Conservation (phyloP, 2,888 invertebrate genomes). For the Sepiola atlantica region DNA sequence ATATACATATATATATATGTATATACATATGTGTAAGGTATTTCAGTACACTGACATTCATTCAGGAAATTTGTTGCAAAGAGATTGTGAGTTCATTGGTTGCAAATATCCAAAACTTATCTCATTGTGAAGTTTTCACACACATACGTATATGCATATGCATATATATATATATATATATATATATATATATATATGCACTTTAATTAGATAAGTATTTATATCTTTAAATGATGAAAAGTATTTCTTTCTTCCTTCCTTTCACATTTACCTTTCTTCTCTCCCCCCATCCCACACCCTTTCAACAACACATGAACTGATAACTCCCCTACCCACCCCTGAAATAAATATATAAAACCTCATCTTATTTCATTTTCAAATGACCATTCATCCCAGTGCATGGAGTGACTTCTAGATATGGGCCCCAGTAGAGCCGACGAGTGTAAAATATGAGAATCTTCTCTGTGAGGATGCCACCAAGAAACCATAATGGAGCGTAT, state of each 20-base stretch:
- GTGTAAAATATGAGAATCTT: slow-evolving; percentile 64
- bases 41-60: too few species aligned
- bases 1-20: too few species aligned
- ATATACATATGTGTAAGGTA: background rate
- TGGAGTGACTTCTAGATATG: slow-evolving; percentile 48
- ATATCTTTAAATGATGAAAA: background rate
- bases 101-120: background rate
- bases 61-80: too few species aligned
- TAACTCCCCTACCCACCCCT: background rate
- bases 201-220: background rate
- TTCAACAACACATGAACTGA: background rate
- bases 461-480: slow-evolving; percentile 68
- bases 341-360: background rate
- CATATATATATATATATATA: slow-evolving; percentile 40
- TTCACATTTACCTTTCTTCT: background rate
- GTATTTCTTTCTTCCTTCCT: background rate
- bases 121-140: background rate
- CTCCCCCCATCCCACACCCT: background rate
- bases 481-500: slow-evolving; percentile 77
- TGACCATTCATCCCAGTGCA: slow-evolving; percentile 40
- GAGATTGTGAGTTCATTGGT: background rate
- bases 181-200: background rate
- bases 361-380: slow-evolving; percentile 34
- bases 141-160: background rate
- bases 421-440: slow-evolving; percentile 64